These are phyloP conservation scores for Mesorhabditis spiculigera DNA, from an alignment of 2,888 invertebrate species.

Conservation along the genomic window DNA sequence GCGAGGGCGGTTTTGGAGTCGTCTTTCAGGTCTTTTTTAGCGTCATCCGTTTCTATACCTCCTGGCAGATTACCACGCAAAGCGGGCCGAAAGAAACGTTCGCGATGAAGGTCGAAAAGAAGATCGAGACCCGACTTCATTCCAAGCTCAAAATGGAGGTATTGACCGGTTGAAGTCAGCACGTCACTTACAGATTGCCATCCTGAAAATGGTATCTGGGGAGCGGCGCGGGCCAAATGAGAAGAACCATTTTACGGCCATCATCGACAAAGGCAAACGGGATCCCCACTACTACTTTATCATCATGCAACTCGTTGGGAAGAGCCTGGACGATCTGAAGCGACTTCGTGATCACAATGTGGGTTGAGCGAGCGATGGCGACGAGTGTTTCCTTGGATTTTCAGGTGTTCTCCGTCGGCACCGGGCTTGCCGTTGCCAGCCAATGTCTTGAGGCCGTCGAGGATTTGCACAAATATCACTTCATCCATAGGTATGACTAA, in stretches of 20 bases:
- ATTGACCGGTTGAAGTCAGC: not conserved
- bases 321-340: constrained; percentile 41
- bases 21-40: too few species aligned
- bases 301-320: constrained; percentile 48
- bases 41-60: too few species aligned
- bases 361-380: constrained; percentile 20
- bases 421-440: constrained; percentile 34
- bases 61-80: not conserved
- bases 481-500: constrained; percentile 39
- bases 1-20: too few species aligned
- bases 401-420: constrained; percentile 33
- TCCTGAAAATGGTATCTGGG: constrained; percentile 36
- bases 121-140: constrained; percentile 34
- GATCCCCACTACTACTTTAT: constrained; percentile 39
- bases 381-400: constrained; percentile 8
- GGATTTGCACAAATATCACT: constrained; percentile 48
- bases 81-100: constrained; percentile 12
- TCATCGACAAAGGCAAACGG: constrained; percentile 44
- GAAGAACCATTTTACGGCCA: constrained; percentile 40
- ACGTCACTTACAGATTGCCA: constrained; percentile 27
- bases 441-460: constrained; percentile 52
- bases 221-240: constrained; percentile 15
- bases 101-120: constrained; percentile 52
- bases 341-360: not conserved
- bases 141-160: constrained; percentile 54